Evolutionary conservation across 53 echinoderm and acorn worm species (phyloP), one percentile per base, ranked within the genome.

Genomic region (Astropecten irregularis): DNA sequence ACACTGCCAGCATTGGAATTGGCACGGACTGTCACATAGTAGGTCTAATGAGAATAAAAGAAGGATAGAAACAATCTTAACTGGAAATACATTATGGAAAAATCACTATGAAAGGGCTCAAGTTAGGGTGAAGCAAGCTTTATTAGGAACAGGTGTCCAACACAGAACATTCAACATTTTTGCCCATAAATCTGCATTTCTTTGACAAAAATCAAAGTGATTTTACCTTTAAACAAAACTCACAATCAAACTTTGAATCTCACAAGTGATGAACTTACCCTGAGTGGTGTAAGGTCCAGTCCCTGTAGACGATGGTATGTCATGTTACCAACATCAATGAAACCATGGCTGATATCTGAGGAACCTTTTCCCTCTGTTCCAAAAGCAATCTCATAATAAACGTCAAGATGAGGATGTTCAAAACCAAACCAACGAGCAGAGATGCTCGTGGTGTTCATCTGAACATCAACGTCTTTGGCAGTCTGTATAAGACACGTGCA

Each of bases 361-460:
- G 37, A 31, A 34, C 59, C 69, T 0, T 29, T 21, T 13, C 34
- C 26, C 19, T 18, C 31, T 29, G 69, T 36, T 15, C 87, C 81
- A 16, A 87, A 55, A 16, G 69, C 81, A 23, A 87, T 40, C 36
- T 81, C 73, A 81, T 87, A 87, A 31, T 34, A 35, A 27, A 87
- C 68, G 14, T 81, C 44, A 9, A 68, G 68, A 47, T 87, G 71
- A 21, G 88, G 88, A 71, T 88, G 88, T 13, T 68, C 70, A 82
- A 88, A 88, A n/a, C 88, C 88, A 38, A 51, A 85, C 86, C 86
- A 85, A 18, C 42, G 63, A 19, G 76, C 86, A 0, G 74, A 63
- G 19, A 85, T n/a, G 9, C 28, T 68, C 26, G 65, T 52, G 51
- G 16, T 64, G 64, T 34, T 32, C 40, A 1, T 64, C 54, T 85